Conservation (phyloP, 1,140 invertebrate genomes). For the Bombus sylvicola region DNA sequence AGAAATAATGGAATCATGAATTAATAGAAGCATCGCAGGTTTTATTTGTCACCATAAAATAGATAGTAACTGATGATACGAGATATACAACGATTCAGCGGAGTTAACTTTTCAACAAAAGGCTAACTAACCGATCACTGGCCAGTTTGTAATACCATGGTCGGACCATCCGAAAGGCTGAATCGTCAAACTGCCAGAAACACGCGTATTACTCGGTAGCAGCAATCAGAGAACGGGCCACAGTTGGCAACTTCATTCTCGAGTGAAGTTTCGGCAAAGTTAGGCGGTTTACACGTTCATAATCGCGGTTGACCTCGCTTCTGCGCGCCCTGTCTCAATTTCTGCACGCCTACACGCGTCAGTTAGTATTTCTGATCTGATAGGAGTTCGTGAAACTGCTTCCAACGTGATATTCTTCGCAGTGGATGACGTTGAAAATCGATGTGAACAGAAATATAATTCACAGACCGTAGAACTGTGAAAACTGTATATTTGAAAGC, state of each 20-base stretch:
- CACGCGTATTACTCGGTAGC: not conserved
- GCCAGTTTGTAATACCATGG: not conserved
- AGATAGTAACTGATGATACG: not conserved
- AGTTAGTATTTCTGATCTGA: not conserved
- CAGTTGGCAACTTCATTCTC: conserved; percentile 19
- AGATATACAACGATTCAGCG: not conserved
- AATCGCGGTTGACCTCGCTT: conserved; percentile 3
- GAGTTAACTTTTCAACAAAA: conserved; percentile 1
- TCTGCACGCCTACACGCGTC: not conserved
- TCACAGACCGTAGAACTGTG: too few relatives aligned
- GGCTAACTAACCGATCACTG: not conserved
- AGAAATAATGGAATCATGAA: too few relatives aligned
- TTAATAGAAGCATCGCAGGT: too few relatives aligned
- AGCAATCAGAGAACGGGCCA: not conserved
- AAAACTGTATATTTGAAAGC: too few relatives aligned
- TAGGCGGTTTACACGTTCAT: conserved; percentile 16
- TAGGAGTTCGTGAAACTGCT: not conserved
- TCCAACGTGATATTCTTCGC: too few relatives aligned
- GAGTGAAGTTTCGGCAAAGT: conserved; percentile 10
- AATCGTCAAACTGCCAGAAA: conserved; percentile 16
- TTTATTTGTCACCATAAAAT: too few relatives aligned
- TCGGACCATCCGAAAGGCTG: not conserved
- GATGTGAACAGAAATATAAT: not conserved
- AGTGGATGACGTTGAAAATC: not conserved
- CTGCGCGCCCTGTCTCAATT: too few relatives aligned